Conservation (phyloP, 2,113 vertebrate species). For the Leiothrix lutea region DNA sequence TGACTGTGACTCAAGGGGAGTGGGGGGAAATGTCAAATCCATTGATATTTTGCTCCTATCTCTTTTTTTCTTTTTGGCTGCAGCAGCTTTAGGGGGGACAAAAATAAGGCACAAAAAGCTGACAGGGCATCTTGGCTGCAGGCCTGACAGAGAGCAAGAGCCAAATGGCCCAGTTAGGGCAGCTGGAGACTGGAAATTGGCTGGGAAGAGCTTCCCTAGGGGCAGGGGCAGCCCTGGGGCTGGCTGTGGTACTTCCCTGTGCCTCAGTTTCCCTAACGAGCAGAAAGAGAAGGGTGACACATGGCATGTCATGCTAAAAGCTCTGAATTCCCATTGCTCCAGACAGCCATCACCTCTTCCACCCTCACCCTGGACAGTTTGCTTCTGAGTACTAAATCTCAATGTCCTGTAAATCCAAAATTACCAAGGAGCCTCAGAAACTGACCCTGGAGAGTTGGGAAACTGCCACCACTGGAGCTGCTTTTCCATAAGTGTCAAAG, state of each 20-base stretch:
- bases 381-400: not conserved
- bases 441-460: not conserved
- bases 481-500: not conserved
- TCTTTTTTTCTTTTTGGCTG: not conserved
- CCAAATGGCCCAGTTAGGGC: not conserved
- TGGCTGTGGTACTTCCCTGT: fast-evolving
- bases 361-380: not conserved
- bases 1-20: not conserved
- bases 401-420: not conserved
- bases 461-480: not conserved
- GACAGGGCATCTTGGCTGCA: not conserved
- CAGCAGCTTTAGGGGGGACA: not conserved
- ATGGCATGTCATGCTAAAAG: fast-evolving
- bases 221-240: not conserved
- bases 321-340: not conserved
- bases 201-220: not conserved
- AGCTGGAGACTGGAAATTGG: not conserved
- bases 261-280: not conserved
- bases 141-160: not conserved
- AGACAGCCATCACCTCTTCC: too few relatives aligned
- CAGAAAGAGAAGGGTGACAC: not conserved
- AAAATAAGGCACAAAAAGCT: not conserved
- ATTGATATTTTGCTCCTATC: fast-evolving
- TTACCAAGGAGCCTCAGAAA: not conserved
- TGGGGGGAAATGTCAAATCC: not conserved